Conservation (phyloP, 2,113 vertebrate species). For the Chaetura pelagica region DNA sequence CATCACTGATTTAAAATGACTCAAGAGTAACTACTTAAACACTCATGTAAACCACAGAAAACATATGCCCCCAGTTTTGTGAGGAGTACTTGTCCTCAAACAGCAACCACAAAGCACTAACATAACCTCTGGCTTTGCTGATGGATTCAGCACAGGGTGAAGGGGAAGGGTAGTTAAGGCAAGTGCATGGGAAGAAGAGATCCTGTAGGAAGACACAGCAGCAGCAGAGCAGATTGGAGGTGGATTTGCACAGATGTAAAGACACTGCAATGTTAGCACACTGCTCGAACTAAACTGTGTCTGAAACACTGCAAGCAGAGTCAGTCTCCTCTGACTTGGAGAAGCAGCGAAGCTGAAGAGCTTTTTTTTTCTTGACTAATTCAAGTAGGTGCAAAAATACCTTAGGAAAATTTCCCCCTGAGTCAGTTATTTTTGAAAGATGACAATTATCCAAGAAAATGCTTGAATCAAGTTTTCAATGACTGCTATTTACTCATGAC, state of each 20-base stretch:
- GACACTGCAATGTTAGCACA: not conserved
- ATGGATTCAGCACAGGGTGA: not conserved
- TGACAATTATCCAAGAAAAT: not conserved
- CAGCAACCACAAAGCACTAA: not conserved
- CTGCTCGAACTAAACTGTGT: not conserved
- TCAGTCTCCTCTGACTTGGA: not conserved
- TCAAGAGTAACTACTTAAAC: not conserved
- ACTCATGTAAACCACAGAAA: not conserved
- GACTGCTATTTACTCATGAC: constrained; percentile 17
- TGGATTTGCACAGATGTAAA: not conserved
- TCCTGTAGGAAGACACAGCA: not conserved
- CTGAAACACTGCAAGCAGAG: not conserved
- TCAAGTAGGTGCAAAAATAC: not conserved
- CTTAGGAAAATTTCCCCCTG: not conserved
- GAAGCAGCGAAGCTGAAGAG: not conserved
- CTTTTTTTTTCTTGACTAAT: not conserved
- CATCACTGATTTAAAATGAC: not conserved
- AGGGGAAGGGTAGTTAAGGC: not conserved
- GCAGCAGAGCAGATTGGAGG: not conserved
- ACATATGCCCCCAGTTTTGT: fast-evolving
- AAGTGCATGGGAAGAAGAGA: not conserved
- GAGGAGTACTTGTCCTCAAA: not conserved
- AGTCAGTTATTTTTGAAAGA: constrained; percentile 36
- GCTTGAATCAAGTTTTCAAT: not conserved
- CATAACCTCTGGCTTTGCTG: not conserved